Evolutionary conservation across 92 coral and sea anemone species (phyloP).

Genomic region (Zoanthus sansibaricus): DNA sequence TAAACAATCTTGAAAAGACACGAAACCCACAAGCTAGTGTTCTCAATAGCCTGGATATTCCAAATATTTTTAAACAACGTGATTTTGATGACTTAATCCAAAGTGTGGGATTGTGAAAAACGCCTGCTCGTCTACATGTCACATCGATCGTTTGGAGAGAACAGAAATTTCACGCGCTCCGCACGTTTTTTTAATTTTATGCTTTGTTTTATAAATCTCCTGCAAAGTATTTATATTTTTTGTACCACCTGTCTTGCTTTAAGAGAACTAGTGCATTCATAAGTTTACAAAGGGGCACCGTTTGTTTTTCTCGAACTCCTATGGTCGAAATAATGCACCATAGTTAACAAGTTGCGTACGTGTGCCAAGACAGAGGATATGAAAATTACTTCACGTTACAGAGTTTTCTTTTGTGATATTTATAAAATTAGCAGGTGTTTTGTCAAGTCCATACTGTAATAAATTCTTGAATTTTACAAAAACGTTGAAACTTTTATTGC

Average conservation of each 20-base stretch:
- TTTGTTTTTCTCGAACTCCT: constrained; percentile 15
- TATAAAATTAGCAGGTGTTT: neutral
- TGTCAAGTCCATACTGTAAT: neutral
- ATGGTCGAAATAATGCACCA: neutral
- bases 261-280: constrained; percentile 33
- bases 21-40: constrained; percentile 23
- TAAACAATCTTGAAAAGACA: constrained; percentile 25
- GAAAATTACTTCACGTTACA: neutral
- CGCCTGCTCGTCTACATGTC: neutral
- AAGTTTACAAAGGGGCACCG: constrained; percentile 32
- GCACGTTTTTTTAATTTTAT: constrained; percentile 33
- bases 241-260: constrained; percentile 54
- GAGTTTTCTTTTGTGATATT: neutral
- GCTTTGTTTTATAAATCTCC: constrained; percentile 47
- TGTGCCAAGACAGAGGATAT: neutral
- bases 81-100: constrained; percentile 21
- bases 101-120: neutral
- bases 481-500: no score
- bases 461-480: neutral
- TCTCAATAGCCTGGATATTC: constrained; percentile 11
- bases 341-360: neutral
- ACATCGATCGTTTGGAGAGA: neutral
- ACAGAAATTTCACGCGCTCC: neutral
- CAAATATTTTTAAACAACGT: constrained; percentile 9
- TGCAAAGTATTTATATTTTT: constrained; percentile 31